Evolutionary conservation across 2,888 invertebrate genomes (phyloP), one percentile per base, ranked within the genome.

Genomic region (Hydroisotoma schaefferi): DNA sequence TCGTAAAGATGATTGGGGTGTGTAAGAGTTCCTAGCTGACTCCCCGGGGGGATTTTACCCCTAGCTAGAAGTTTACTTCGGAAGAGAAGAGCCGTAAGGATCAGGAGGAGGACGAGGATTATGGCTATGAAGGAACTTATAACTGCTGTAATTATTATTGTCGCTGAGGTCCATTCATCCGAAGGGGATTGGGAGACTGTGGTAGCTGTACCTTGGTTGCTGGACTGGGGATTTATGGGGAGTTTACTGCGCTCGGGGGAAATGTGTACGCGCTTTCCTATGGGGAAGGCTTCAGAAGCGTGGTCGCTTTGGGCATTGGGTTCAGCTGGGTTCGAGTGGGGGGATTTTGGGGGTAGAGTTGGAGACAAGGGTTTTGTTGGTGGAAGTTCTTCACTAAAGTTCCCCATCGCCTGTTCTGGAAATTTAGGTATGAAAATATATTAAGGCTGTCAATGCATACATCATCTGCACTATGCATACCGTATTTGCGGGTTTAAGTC

Each of bases 41-140:
- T 63, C 2, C 58, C 49, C 15, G 63, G 68, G n/a, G 72, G 72
- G 33, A 63, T 61, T 56, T 70, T 70, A 15, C 59, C 58, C 26
- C 65, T 56, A 15, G 61, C 55, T 18, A 67, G 55, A 27, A 72
- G 57, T 55, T 69, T 72, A 40, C 65, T 69, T 10, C 72, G 67
- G 57, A 72, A 69, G 51, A 72, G 61, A 57, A 72, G 61, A n/a
- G 69, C 72, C 18, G 68, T 66, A 46, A 72, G 61, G 46, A 72
- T 68, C 38, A 72, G 59, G 20, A 72, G 64, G 3, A 72, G 66
- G 47, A 72, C 72, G 28, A 69, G 61, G 48, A 72, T 60, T 37
- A 72, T 71, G n/a, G 72, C 70, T 25, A 72, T 70, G 61, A 72
- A 72, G 26, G 72, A 72, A 58, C 68, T 68, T 60, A 70, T 67